Percentiles rank a stretch among this genome's conserved stretches.
phyloP scores from a whole-genome alignment of 2,797 vertebrate genomes.

The Smutsia temminckii region DNA sequence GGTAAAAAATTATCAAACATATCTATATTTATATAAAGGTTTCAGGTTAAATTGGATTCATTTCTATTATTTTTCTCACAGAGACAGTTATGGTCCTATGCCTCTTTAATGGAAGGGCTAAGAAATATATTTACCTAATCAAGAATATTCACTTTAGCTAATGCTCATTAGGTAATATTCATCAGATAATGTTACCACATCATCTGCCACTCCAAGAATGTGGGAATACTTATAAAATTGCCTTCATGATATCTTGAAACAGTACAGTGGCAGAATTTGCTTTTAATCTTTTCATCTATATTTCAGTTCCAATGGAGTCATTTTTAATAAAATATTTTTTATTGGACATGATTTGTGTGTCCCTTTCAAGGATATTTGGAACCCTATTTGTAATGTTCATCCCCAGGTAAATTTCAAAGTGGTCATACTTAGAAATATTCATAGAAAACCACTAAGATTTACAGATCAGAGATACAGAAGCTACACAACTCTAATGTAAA shows the following conservation, averaged over 20 bases:
- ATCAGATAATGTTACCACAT: background rate
- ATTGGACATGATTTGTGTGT: background rate
- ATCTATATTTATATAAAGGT: background rate
- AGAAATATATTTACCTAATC: background rate
- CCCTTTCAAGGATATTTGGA: background rate
- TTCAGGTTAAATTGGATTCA: background rate
- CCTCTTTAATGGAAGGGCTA: background rate
- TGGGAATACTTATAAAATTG: background rate
- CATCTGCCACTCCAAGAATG: background rate
- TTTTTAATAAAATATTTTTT: conserved; percentile 21
- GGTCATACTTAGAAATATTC: background rate
- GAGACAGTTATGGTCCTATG: background rate
- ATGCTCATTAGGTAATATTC: background rate
- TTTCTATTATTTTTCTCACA: background rate
- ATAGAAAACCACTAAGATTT: background rate
- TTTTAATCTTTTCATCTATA: background rate
- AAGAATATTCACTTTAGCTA: background rate
- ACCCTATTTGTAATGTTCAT: background rate
- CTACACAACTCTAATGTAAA: background rate
- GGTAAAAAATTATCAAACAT: background rate
- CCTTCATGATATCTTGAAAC: background rate
- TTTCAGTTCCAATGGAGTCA: background rate
- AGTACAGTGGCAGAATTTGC: background rate
- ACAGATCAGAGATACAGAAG: background rate
- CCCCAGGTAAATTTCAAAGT: background rate